These are phyloP conservation scores for Achlya flavicornis DNA, from an alignment of 2,888 invertebrate genomes.

Conservation along the genomic window DNA sequence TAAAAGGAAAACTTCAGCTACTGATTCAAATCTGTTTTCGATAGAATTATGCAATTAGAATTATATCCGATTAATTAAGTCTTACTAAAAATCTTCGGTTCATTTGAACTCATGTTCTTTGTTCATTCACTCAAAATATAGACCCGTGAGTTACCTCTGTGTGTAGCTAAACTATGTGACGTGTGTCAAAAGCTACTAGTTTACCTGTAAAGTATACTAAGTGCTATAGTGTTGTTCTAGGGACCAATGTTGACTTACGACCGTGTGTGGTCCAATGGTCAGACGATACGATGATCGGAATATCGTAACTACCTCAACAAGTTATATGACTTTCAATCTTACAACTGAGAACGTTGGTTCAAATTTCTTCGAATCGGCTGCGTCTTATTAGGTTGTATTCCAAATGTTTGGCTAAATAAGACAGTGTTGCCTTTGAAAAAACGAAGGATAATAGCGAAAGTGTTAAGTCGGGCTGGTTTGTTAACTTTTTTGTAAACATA, in stretches of 20 bases:
- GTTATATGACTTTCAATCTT: slow-evolving; percentile 46
- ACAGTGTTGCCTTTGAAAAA: slow-evolving; percentile 68
- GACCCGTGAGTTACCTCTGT: slow-evolving; percentile 7
- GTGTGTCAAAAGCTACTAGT: slow-evolving; percentile 72
- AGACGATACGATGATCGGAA: slow-evolving; percentile 36
- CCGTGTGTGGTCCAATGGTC: slow-evolving; percentile 78
- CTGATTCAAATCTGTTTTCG: too few relatives aligned
- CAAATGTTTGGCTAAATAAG: slow-evolving; percentile 61
- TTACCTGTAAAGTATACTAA: slow-evolving; percentile 81
- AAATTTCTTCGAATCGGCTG: slow-evolving; percentile 26
- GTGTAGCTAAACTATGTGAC: slow-evolving; percentile 47
- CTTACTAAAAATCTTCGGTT: neutral
- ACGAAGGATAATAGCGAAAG: slow-evolving; percentile 74
- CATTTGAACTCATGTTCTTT: slow-evolving; percentile 7
- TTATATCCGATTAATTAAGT: neutral
- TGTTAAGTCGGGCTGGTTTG: slow-evolving; percentile 72
- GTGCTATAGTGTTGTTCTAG: slow-evolving; percentile 80
- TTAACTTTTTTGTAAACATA: slow-evolving; percentile 57
- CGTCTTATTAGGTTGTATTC: slow-evolving; percentile 31
- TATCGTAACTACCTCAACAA: slow-evolving; percentile 33
- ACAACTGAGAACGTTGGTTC: slow-evolving; percentile 33
- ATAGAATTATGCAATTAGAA: too few relatives aligned
- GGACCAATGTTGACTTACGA: slow-evolving; percentile 73
- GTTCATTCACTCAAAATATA: slow-evolving; percentile 5
- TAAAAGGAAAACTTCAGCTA: too few relatives aligned